phyloP scores from a whole-genome alignment of 2,113 vertebrate genomes.

The Apeltes quadracus region DNA sequence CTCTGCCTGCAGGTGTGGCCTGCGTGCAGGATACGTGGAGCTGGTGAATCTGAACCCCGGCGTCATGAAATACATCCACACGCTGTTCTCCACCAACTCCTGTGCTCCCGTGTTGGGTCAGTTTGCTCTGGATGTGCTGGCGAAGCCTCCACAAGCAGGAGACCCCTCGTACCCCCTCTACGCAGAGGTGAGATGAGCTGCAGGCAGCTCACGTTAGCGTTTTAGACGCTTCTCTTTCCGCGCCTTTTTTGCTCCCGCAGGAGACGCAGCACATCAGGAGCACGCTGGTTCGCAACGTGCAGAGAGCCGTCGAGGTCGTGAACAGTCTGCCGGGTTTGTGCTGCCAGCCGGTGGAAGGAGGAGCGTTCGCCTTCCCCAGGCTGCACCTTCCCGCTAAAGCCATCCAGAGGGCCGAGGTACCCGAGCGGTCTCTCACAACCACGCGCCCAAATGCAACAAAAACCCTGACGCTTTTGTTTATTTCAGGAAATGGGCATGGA shows the following conservation, averaged over 20 bases:
- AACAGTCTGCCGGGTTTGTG: constrained; percentile 63
- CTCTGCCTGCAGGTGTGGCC: constrained; percentile 72
- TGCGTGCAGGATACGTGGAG: constrained; percentile 81
- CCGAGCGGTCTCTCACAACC: neutral
- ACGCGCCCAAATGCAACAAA: neutral
- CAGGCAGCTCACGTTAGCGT: no score
- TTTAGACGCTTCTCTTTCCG: neutral
- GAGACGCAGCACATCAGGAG: constrained; percentile 61
- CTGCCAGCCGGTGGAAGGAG: constrained; percentile 72
- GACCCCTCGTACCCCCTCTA: constrained; percentile 75
- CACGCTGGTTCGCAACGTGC: constrained; percentile 53
- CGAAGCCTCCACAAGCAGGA: constrained; percentile 73
- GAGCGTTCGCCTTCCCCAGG: constrained; percentile 67
- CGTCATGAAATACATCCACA: constrained; percentile 42
- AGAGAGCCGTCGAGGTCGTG: constrained; percentile 43
- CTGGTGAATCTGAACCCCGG: constrained; percentile 77
- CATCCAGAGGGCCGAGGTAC: constrained; percentile 74
- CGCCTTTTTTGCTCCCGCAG: constrained; percentile 43
- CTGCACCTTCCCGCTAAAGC: constrained; percentile 70
- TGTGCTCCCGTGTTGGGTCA: constrained; percentile 63
- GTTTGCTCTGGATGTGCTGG: constrained; percentile 77
- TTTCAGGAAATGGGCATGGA: constrained; percentile 69
- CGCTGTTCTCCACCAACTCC: neutral
- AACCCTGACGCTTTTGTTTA: neutral
- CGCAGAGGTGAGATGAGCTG: constrained; percentile 53